Conservation (phyloP, 2,113 vertebrate genomes). For the Mirounga angustirostris region DNA sequence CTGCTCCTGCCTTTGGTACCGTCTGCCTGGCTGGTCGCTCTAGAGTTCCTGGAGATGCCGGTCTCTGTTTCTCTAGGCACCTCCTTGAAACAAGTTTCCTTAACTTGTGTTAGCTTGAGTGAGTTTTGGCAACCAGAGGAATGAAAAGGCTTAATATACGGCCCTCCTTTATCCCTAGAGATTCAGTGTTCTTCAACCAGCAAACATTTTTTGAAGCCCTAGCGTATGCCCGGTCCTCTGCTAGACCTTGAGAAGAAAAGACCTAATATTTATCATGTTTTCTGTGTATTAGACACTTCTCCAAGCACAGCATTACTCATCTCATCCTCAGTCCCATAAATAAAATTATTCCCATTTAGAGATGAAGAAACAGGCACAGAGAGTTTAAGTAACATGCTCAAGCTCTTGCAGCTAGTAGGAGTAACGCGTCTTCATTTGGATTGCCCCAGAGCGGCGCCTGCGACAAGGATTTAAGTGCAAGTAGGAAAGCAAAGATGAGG, state of each 20-base stretch:
- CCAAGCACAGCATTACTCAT: neutral
- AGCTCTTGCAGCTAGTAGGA: neutral
- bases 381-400: neutral
- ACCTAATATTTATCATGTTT: neutral
- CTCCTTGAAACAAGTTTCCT: neutral
- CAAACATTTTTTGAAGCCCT: neutral
- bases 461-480: neutral
- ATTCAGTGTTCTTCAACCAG: neutral
- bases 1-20: neutral
- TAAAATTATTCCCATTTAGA: neutral
- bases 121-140: slow-evolving; percentile 55
- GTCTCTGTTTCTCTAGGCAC: neutral
- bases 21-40: neutral
- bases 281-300: neutral
- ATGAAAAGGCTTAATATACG: neutral
- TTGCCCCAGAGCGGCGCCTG: neutral
- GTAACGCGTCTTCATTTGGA: neutral
- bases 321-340: neutral
- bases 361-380: neutral
- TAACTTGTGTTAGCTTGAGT: neutral
- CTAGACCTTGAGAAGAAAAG: slow-evolving; percentile 22
- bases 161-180: neutral
- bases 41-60: neutral
- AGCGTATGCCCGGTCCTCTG: neutral
- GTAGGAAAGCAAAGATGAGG: neutral